phyloP scores from a whole-genome alignment of 1,140 invertebrate genomes.

The Microplitis mediator region DNA sequence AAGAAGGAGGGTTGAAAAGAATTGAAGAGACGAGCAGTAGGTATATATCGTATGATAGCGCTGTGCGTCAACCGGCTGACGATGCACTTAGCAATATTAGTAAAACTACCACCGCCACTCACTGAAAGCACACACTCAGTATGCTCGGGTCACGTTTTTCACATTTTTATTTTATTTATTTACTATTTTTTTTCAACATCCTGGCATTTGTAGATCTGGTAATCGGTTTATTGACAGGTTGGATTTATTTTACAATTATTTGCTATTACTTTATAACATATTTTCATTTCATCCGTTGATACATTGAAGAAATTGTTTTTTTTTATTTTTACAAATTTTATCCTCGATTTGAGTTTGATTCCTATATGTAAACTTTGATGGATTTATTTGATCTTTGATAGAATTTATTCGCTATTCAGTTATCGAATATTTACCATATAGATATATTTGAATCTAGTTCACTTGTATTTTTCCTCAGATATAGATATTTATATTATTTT shows the following conservation, averaged over 20 bases:
- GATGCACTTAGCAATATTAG: constrained; percentile 57
- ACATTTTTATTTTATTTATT: background rate
- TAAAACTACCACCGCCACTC: constrained; percentile 36
- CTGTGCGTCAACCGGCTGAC: constrained; percentile 47
- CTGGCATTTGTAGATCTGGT: background rate
- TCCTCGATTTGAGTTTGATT: too few species aligned
- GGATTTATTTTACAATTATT: background rate
- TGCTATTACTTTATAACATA: background rate
- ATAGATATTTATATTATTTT: too few species aligned
- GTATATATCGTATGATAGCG: constrained; percentile 41
- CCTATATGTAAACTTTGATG: background rate
- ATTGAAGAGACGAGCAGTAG: constrained; percentile 34
- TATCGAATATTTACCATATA: too few species aligned
- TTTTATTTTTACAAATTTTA: background rate
- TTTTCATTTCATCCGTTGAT: background rate
- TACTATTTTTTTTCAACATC: background rate
- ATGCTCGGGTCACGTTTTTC: background rate
- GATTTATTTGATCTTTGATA: background rate
- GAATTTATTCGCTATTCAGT: too few species aligned
- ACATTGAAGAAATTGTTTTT: background rate
- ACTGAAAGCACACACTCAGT: background rate
- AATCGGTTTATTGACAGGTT: constrained; percentile 1
- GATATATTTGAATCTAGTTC: too few species aligned
- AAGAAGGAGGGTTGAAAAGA: constrained; percentile 12
- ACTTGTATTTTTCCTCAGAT: too few species aligned